These are phyloP conservation scores for Trididemnum clinides DNA, from an alignment of 23 tunicate species.

Conservation along the genomic window DNA sequence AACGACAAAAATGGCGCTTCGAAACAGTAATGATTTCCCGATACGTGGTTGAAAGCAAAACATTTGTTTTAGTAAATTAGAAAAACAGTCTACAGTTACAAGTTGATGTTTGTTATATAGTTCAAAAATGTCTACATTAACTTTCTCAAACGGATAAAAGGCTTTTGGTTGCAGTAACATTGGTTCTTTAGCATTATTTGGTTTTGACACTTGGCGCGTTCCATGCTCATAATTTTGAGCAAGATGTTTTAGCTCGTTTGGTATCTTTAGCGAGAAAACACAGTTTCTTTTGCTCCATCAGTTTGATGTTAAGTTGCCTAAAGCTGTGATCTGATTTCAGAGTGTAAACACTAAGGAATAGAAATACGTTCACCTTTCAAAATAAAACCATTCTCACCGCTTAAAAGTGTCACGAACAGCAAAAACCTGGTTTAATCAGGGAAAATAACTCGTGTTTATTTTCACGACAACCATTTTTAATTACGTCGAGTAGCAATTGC, in stretches of 20 bases:
- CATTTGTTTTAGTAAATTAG: slow-evolving; percentile 24
- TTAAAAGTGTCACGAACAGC: slow-evolving; percentile 16
- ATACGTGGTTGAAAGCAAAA: not conserved
- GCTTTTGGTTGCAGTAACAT: slow-evolving; percentile 13
- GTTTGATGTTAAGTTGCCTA: not conserved
- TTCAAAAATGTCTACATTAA: slow-evolving; percentile 18
- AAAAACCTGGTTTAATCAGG: slow-evolving; percentile 15
- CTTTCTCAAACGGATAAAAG: slow-evolving; percentile 14
- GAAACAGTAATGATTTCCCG: slow-evolving; percentile 1
- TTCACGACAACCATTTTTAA: slow-evolving; percentile 14
- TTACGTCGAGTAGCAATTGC: not conserved
- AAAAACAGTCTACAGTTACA: slow-evolving; percentile 29
- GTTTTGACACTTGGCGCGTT: not conserved
- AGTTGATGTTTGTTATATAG: not conserved
- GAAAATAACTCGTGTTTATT: not conserved
- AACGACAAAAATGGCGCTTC: slow-evolving; percentile 25
- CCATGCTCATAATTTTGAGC: slow-evolving; percentile 18
- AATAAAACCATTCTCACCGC: slow-evolving; percentile 4
- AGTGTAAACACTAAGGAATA: not conserved
- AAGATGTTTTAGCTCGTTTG: not conserved
- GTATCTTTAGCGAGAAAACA: slow-evolving; percentile 23
- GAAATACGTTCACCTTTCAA: slow-evolving; percentile 39
- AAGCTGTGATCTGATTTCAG: not conserved
- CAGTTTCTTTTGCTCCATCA: slow-evolving; percentile 19
- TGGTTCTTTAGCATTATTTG: not conserved